phyloP scores from a whole-genome alignment of 92 coral and sea anemone species.

The Chrysogorgia sp. region DNA sequence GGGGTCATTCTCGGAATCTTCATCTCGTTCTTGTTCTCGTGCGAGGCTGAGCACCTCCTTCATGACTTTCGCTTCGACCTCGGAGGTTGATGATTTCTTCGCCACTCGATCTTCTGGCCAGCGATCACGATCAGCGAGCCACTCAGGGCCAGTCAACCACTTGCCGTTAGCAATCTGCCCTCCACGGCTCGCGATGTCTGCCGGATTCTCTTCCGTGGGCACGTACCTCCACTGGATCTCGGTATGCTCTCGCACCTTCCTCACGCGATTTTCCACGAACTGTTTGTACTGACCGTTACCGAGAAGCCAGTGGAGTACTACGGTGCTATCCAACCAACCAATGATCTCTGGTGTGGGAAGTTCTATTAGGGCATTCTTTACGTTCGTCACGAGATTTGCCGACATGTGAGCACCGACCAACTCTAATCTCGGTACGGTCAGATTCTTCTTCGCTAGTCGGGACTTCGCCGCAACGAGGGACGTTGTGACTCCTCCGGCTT shows the following conservation, averaged over 20 bases:
- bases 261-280: constrained; percentile 58
- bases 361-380: neutral
- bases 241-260: constrained; percentile 53
- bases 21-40: constrained; percentile 21
- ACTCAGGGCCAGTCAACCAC: constrained; percentile 52
- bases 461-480: constrained; percentile 15
- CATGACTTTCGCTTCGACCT: constrained; percentile 44
- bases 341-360: constrained; percentile 18
- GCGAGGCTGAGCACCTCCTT: constrained; percentile 47
- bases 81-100: constrained; percentile 26
- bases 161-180: neutral
- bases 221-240: constrained; percentile 61
- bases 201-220: constrained; percentile 61
- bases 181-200: constrained; percentile 61
- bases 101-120: constrained; percentile 52
- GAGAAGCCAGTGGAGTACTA: constrained; percentile 52
- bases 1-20: constrained; percentile 1
- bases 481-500: neutral
- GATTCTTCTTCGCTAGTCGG: constrained; percentile 19
- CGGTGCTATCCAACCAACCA: too few species aligned
- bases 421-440: too few species aligned
- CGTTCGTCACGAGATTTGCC: constrained; percentile 5
- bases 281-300: constrained; percentile 58
- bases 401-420: constrained; percentile 36
- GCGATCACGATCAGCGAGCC: constrained; percentile 37